Conservation (phyloP, 2,113 vertebrate species). For the Rostratula benghalensis region DNA sequence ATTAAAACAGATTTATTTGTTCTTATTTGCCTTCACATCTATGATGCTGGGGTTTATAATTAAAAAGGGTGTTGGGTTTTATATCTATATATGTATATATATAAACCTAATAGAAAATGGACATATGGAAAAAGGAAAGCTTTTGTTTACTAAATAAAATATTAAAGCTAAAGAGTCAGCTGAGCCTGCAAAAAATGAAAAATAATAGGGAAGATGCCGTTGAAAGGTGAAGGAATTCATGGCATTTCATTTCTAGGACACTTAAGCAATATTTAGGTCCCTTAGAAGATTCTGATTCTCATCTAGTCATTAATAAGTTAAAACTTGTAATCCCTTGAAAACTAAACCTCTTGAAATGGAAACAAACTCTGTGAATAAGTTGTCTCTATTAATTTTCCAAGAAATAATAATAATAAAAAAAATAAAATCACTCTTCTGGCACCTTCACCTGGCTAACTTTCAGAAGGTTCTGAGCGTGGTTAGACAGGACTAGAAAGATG, state of each 20-base stretch:
- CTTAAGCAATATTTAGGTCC: neutral
- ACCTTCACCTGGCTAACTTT: neutral
- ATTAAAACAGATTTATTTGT: neutral
- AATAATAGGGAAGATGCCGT: neutral
- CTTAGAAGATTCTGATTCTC: neutral
- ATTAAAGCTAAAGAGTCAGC: neutral
- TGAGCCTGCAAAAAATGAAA: neutral
- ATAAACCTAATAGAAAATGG: neutral
- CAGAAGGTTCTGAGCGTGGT: neutral
- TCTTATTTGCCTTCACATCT: neutral
- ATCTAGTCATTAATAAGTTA: neutral
- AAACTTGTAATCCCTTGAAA: neutral
- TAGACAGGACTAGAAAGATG: neutral
- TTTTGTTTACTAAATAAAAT: neutral
- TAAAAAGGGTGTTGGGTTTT: neutral
- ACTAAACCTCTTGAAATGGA: neutral
- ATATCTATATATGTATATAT: no score
- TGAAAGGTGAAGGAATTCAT: neutral
- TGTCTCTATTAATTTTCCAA: neutral
- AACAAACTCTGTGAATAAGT: neutral
- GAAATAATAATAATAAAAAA: neutral
- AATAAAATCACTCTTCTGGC: neutral
- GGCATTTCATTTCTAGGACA: neutral
- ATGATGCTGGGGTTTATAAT: neutral
- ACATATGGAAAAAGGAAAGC: neutral